phyloP scores from a whole-genome alignment of 1,140 invertebrate species.

The Hermetia illucens region DNA sequence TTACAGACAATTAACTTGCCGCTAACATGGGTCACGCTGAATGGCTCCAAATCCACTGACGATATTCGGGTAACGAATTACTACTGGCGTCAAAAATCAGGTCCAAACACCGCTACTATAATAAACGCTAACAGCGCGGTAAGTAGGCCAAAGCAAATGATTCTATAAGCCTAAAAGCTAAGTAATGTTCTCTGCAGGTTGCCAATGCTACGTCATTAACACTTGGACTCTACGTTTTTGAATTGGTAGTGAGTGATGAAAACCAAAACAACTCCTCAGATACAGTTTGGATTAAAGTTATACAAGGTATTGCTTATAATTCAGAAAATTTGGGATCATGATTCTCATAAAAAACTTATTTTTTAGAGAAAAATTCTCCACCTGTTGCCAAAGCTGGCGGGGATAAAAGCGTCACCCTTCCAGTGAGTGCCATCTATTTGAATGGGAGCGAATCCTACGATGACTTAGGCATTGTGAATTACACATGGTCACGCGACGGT shows the following conservation, averaged over 20 bases:
- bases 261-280: slow-evolving; percentile 63
- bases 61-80: slow-evolving; percentile 70
- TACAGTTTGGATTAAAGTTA: slow-evolving; percentile 63
- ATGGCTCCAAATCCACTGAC: slow-evolving; percentile 71
- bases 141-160: slow-evolving; percentile 8
- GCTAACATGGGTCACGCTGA: slow-evolving; percentile 57
- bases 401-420: slow-evolving; percentile 62
- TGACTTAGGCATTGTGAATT: slow-evolving; percentile 73
- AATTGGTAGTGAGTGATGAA: slow-evolving; percentile 71
- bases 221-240: slow-evolving; percentile 71
- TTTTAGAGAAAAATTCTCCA: slow-evolving; percentile 69
- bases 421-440: slow-evolving; percentile 57
- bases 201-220: slow-evolving; percentile 68
- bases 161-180: no score
- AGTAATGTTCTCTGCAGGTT: slow-evolving; percentile 27
- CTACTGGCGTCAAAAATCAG: slow-evolving; percentile 65
- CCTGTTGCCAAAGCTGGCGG: slow-evolving; percentile 80
- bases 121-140: slow-evolving; percentile 32
- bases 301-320: slow-evolving; percentile 52
- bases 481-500: slow-evolving; percentile 69
- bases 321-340: background rate
- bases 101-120: slow-evolving; percentile 42
- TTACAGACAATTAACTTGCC: slow-evolving; percentile 66
- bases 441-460: slow-evolving; percentile 79
- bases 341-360: slow-evolving; percentile 3